These are phyloP conservation scores for Progne subis DNA, from an alignment of 2,113 vertebrate species.

Conservation along the genomic window DNA sequence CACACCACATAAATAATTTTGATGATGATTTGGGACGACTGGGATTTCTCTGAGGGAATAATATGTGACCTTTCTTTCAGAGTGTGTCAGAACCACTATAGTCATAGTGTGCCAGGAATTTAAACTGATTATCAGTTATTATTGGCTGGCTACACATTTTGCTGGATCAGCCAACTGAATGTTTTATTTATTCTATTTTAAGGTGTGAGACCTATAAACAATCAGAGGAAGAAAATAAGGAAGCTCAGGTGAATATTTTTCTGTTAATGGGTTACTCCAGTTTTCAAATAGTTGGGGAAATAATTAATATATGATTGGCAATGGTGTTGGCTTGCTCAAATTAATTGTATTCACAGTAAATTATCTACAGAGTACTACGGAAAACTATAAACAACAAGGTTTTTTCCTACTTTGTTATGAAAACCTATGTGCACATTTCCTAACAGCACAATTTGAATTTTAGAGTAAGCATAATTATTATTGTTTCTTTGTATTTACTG, in stretches of 20 bases:
- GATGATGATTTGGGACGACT: not conserved
- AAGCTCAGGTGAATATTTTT: constrained; percentile 7
- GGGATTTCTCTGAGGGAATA: not conserved
- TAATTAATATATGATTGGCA: not conserved
- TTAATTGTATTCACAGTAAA: not conserved
- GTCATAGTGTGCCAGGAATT: not conserved
- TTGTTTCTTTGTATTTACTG: not conserved
- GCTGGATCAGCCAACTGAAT: not conserved
- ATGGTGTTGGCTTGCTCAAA: not conserved
- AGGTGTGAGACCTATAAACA: constrained; percentile 11
- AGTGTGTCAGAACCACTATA: not conserved
- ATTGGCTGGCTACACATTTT: not conserved
- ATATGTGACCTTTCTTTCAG: not conserved
- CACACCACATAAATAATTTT: not conserved
- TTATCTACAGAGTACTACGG: not conserved
- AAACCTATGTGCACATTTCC: not conserved
- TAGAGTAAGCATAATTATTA: not conserved
- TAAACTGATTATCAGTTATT: not conserved
- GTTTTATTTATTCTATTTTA: not conserved
- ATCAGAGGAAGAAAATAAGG: not conserved
- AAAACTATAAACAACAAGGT: not conserved
- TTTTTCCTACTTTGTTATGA: not conserved
- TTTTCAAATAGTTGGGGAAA: not conserved
- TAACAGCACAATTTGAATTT: not conserved
- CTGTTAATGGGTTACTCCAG: not conserved